Evolutionary conservation across 2,113 vertebrate genomes (phyloP), one percentile per base, ranked within the genome.

Genomic region (Cisticola juncidis): DNA sequence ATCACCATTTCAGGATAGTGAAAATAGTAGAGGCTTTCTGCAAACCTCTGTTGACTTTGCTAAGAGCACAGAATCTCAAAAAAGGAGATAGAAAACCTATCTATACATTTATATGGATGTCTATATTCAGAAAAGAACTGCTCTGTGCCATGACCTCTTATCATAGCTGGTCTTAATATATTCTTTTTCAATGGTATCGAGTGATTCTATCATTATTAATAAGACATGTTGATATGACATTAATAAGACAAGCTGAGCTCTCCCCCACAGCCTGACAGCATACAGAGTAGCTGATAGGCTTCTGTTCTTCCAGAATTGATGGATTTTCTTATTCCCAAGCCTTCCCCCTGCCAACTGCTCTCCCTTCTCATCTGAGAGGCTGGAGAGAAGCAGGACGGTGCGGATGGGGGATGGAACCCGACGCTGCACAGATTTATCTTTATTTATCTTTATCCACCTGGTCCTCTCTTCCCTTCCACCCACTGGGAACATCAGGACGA

Each of bases 201-300:
- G 71, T 44, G 47, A 70, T 80, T 93, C 74, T 85, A 84, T 94
- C 87, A 80, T 51, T 91, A 82, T 91, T 92, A 95, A 96, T 82
- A 94, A 76, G 79, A 86, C 71, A 82, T 20, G 47, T 77, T 94
- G 90, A 82, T 94, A 85, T 69, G 85, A 96, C 74, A 85, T 85
- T 85, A 82, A 61, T 88, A 94, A 85, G 90, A 94, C 85, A 85
- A 90, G 70, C 45, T 42, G 79, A 54, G 38, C 40, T 79, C 78
- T 87, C 38, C 12, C 23, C 28, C 66, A 42, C 53, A 72, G 87
- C 81, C 66, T 66, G 71, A 70, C 51, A 93, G 94, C 91, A 95
- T 77, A 91, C 58, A 62, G 60, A 96, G 66, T 11, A 95, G 50
- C 45, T 86, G 77, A 71, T 6, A 71, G 81, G 61, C 15, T 80